Evolutionary conservation across 2,797 vertebrate genomes (phyloP).

Genomic region (Borostomias antarcticus): DNA sequence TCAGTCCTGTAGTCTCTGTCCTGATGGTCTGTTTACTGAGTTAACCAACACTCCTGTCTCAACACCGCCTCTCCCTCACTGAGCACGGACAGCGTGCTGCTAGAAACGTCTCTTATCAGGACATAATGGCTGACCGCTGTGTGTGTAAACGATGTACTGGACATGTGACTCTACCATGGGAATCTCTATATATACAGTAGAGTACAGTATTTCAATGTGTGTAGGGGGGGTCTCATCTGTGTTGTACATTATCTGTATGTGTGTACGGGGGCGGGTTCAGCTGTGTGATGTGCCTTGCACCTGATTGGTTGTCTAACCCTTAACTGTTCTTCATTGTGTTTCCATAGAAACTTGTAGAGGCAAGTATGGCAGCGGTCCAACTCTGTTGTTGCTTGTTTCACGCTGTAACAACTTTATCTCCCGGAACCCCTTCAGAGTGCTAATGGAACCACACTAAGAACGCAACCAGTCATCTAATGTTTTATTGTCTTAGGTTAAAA

Average conservation of each 20-base stretch:
- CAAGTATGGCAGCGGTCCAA: conserved; percentile 87
- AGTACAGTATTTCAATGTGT: too few species aligned
- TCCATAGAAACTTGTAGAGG: conserved; percentile 98
- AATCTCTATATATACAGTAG: too few species aligned
- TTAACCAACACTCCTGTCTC: conserved; percentile 13
- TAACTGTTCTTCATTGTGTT: conserved; percentile 82
- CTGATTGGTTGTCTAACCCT: conserved; percentile 67
- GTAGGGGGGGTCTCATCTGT: too few species aligned
- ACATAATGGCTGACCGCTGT: too few species aligned
- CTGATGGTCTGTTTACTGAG: conserved; percentile 8
- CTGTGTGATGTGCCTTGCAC: conserved; percentile 33
- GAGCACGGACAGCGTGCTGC: too few species aligned
- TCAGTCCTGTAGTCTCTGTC: conserved; percentile 3
- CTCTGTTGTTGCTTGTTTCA: conserved; percentile 67
- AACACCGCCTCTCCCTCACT: conserved; percentile 21
- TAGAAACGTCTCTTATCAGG: too few species aligned
- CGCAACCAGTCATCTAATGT: conserved; percentile 36
- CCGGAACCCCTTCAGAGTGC: conserved; percentile 54
- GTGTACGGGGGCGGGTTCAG: conserved; percentile 40
- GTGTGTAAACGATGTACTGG: not conserved
- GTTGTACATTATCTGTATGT: too few species aligned
- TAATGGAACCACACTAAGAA: conserved; percentile 43
- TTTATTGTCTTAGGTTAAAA: conserved; percentile 41
- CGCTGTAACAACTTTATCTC: conserved; percentile 73
- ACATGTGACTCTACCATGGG: conserved; percentile 26